Evolutionary conservation across 2,888 invertebrate genomes (phyloP), one percentile per base, ranked within the genome.

Genomic region (Drosophila dives): DNA sequence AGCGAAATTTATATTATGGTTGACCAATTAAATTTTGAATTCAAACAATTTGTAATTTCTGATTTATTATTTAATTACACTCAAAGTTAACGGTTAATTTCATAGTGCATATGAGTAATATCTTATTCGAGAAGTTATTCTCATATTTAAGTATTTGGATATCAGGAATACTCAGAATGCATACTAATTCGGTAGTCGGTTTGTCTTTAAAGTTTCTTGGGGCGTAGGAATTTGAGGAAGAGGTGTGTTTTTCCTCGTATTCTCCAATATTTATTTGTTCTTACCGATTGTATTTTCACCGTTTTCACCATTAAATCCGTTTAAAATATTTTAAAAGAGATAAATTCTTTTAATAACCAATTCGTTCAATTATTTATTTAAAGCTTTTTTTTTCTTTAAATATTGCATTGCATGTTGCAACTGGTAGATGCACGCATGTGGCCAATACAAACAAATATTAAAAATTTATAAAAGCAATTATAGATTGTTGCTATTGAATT

Each of bases 401-500:
- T 63, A 54, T 60, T 51, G 32, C 33, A 54, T 42, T 34, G 23
- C 51, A 59, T 61, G 45, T 59, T 80, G 72, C 66, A 71, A 61
- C 54, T 66, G 51, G 60, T 45, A 36, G 59, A 45, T 23, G 59
- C 48, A 66, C 34, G 36, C 51, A 38, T 50, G 40, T 59, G 56
- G 61, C 50, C 65, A 65, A 61, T 53, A 55, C 62, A 72, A 70
- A 72, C 73, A 73, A 72, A 67, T 75, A 77, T 69, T 58, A 63
- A 62, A 74, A 75, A 72, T 88, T 83, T 78, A 60, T 71, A 66
- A 88, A 75, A 86, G 83, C 90, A 85, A 86, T 85, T 80, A 90
- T 56, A 77, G 64, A 60, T 73, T 64, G 63, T 49, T 62, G 42
- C 65, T 12, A 67, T 67, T 53, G 36, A 67, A 66, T 55, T 56